A percentile compares a stretch with the other conserved stretches of the same genome.
These are phyloP conservation scores for Aix galericulata DNA, from an alignment of 2,113 vertebrate species.

Conservation along the genomic window DNA sequence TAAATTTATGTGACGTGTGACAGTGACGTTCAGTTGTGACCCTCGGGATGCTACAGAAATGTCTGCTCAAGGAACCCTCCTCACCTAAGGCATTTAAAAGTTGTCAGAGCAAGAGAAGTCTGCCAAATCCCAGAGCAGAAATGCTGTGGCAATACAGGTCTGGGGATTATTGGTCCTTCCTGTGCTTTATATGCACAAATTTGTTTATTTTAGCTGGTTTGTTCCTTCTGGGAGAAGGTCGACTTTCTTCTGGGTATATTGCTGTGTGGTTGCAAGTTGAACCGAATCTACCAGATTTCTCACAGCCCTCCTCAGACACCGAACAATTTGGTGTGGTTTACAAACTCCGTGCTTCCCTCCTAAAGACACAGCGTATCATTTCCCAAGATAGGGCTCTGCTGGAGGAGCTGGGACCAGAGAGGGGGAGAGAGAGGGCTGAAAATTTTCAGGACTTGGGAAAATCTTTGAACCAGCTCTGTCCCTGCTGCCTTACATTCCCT, in stretches of 20 bases:
- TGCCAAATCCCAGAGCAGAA: not conserved
- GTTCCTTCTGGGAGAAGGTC: not conserved
- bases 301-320: not conserved
- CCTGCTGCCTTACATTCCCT: not conserved
- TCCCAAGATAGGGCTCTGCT: not conserved
- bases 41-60: fast-evolving
- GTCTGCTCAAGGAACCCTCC: not conserved
- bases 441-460: not conserved
- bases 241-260: not conserved
- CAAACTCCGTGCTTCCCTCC: not conserved
- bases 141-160: not conserved
- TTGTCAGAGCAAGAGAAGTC: not conserved
- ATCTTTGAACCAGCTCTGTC: not conserved
- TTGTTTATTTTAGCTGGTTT: not conserved
- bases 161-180: not conserved
- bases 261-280: not conserved
- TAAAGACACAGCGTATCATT: not conserved
- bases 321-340: fast-evolving
- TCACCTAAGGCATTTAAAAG: not conserved
- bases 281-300: not conserved
- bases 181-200: not conserved
- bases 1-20: not conserved
- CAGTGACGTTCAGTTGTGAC: not conserved
- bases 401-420: not conserved
- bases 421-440: not conserved